Evolutionary conservation across 2,797 vertebrate species (phyloP), one percentile per base, ranked within the genome.

Genomic region (Xerus rutilus): DNA sequence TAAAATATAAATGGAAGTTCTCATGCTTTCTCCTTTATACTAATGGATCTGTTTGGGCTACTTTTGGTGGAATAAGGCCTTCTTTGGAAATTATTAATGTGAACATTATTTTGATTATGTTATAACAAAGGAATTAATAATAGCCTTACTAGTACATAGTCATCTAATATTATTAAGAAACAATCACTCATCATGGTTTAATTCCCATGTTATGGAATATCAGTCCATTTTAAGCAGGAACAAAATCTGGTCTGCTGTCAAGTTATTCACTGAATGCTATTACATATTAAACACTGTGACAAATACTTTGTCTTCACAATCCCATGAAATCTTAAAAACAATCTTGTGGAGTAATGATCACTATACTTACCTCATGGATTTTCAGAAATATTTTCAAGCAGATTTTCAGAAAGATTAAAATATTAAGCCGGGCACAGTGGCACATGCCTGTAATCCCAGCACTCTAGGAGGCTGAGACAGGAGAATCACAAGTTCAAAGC

Each of bases 391-490:
- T 81, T 76, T 88, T 88, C 45, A 9, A 84, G 59, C 8, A 93
- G 54, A 91, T 67, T 82, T 89, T 91, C 62, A 73, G 10, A 76
- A 86, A 79, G 20, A 91, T 72, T 85, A 82, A 93, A 88, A 39
- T 39, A 39, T 39, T 39, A 39, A 39, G 39, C 39, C 39, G n/a
- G n/a, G n/a, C n/a, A n/a, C n/a, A n/a, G n/a, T n/a, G n/a, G n/a
- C n/a, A n/a, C n/a, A n/a, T n/a, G n/a, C n/a, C n/a, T n/a, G n/a
- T n/a, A n/a, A n/a, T n/a, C n/a, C n/a, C n/a, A n/a, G n/a, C n/a
- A n/a, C n/a, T n/a, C n/a, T n/a, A n/a, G n/a, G n/a, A 39, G 39
- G 39, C 39, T 39, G 39, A 39, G 39, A 39, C 39, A 39, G 39
- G 39, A 39, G 39, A 39, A 39, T 39, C 2, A 39, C 39, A 39